These are phyloP conservation scores for Apodemia duryi DNA, from an alignment of 2,888 invertebrate genomes.

Conservation along the genomic window DNA sequence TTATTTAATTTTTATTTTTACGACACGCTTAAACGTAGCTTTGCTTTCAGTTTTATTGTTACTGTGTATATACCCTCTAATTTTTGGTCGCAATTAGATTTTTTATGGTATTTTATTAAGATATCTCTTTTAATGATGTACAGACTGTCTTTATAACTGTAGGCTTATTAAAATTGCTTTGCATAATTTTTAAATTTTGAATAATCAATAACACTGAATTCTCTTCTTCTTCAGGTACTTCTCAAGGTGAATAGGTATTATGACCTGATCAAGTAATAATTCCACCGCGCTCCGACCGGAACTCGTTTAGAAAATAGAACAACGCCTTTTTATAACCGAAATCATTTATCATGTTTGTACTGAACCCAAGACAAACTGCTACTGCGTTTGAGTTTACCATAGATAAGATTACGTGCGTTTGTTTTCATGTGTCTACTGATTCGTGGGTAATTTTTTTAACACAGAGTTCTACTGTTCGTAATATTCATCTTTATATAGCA, in stretches of 20 bases:
- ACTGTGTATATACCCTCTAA: slow-evolving; percentile 74
- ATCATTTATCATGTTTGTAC: slow-evolving; percentile 77
- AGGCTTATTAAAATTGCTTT: slow-evolving; percentile 22
- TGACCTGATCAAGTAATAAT: slow-evolving; percentile 68
- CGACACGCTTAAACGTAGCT: slow-evolving; percentile 76
- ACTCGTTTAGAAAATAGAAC: slow-evolving; percentile 70
- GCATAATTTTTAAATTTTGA: slow-evolving; percentile 19
- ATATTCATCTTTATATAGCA: slow-evolving; percentile 43
- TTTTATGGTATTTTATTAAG: slow-evolving; percentile 66
- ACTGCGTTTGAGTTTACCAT: slow-evolving; percentile 73
- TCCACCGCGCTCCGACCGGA: slow-evolving; percentile 68
- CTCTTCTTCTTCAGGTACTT: slow-evolving; percentile 78
- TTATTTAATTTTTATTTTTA: slow-evolving; percentile 79
- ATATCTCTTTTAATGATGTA: slow-evolving; percentile 66
- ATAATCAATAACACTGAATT: slow-evolving; percentile 54
- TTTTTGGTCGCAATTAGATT: slow-evolving; percentile 75
- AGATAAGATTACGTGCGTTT: slow-evolving; percentile 74
- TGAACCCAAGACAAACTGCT: slow-evolving; percentile 77
- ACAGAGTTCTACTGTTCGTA: slow-evolving; percentile 69
- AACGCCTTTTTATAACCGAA: slow-evolving; percentile 73
- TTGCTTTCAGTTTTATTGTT: slow-evolving; percentile 78
- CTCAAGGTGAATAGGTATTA: slow-evolving; percentile 78
- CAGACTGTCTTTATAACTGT: slow-evolving; percentile 35
- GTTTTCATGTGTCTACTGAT: slow-evolving; percentile 74
- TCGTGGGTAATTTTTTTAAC: slow-evolving; percentile 60